Evolutionary conservation across 2,888 invertebrate genomes (phyloP).

Genomic region (Xanthorhoe designata): DNA sequence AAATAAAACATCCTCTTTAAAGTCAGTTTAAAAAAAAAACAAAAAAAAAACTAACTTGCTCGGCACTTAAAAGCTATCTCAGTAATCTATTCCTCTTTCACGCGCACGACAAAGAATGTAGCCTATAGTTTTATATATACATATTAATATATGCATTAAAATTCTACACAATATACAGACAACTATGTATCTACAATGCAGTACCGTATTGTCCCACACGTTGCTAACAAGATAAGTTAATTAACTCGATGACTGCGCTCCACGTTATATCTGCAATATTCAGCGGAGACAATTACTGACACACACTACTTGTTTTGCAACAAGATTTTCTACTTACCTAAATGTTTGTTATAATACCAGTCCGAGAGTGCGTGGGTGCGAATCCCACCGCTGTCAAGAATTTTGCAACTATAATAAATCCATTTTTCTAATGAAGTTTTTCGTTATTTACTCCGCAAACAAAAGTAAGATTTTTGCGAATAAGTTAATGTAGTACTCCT

Average conservation of each 20-base stretch:
- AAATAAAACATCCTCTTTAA: too few relatives aligned
- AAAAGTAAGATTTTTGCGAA: too few relatives aligned
- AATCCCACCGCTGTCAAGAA: conserved; percentile 87
- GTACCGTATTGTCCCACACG: not conserved
- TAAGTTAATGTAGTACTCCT: too few relatives aligned
- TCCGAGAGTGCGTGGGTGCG: conserved; percentile 90
- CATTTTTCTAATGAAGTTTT: too few relatives aligned
- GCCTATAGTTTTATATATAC: not conserved
- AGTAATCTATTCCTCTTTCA: too few relatives aligned
- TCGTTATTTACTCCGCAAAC: too few relatives aligned
- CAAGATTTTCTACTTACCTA: not conserved
- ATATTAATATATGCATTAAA: too few relatives aligned
- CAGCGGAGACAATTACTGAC: not conserved
- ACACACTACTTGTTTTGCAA: not conserved
- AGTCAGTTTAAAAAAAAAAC: too few relatives aligned
- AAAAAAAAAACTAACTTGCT: too few relatives aligned
- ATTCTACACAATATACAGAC: not conserved
- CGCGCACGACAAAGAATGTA: too few relatives aligned
- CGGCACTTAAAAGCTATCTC: too few relatives aligned
- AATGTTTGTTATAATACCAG: conserved; percentile 86
- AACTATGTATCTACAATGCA: not conserved
- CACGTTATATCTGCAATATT: conserved; percentile 8
- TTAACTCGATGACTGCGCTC: conserved; percentile 12
- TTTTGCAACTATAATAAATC: conserved; percentile 52
- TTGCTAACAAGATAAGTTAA: conserved; percentile 12